These are phyloP conservation scores for Dromaius novaehollandiae DNA, from an alignment of 2,113 vertebrate genomes.

Conservation along the genomic window DNA sequence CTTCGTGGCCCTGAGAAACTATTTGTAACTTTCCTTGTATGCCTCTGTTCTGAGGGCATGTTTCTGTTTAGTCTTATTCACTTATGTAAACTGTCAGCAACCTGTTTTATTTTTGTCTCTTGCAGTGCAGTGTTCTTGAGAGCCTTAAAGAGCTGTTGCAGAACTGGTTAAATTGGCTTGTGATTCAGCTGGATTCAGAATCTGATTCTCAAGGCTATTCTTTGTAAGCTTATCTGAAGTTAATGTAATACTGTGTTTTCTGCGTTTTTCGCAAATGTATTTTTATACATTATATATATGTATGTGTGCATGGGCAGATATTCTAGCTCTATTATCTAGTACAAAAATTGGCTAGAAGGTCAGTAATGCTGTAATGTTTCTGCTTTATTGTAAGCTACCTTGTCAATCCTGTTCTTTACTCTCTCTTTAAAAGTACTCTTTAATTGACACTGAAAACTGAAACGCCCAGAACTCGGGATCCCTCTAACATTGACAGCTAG, in stretches of 20 bases:
- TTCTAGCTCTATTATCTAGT: not conserved
- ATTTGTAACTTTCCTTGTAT: not conserved
- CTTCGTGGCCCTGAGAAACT: not conserved
- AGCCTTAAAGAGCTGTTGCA: slow-evolving; percentile 85
- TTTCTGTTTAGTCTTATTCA: not conserved
- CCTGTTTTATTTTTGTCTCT: not conserved
- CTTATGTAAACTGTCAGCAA: not conserved
- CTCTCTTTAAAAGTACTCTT: not conserved
- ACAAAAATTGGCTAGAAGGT: not conserved
- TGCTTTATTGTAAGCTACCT: not conserved
- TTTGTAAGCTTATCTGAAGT: slow-evolving; percentile 68
- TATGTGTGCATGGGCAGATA: not conserved
- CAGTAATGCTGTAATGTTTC: not conserved
- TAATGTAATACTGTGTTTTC: not conserved
- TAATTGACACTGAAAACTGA: not conserved
- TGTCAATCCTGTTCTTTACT: not conserved
- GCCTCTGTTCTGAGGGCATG: not conserved
- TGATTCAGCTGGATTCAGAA: slow-evolving; percentile 72
- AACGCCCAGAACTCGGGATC: not conserved
- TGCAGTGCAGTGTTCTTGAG: slow-evolving; percentile 89
- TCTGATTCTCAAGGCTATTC: not conserved
- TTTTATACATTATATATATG: not conserved
- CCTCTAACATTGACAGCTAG: not conserved
- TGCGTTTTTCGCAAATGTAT: not conserved
- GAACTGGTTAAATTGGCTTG: slow-evolving; percentile 89